Evolutionary conservation across 1,140 invertebrate species (phyloP).

Genomic region (Hetaerina americana): DNA sequence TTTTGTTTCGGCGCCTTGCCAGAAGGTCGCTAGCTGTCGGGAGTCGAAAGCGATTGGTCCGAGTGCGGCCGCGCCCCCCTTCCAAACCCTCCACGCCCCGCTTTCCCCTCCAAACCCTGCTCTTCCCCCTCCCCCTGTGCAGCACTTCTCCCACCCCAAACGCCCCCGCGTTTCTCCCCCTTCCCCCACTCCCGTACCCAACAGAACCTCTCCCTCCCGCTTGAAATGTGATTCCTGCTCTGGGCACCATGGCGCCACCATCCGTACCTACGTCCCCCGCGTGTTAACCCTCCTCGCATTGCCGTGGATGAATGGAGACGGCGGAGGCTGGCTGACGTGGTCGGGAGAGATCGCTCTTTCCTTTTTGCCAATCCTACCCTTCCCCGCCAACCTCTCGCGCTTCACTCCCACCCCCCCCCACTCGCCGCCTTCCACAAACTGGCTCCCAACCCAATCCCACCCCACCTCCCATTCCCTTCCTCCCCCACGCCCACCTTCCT

Average conservation of each 20-base stretch:
- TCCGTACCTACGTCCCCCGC: not conserved
- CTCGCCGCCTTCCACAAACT: too few species aligned
- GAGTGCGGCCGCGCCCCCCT: not conserved
- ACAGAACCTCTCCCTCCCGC: not conserved
- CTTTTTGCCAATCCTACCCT: too few species aligned
- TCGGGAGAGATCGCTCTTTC: too few species aligned
- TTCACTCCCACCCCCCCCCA: too few species aligned
- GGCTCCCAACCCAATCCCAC: too few species aligned
- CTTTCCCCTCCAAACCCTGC: not conserved
- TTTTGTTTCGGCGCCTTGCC: slow-evolving; percentile 9
- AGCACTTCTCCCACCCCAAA: not conserved
- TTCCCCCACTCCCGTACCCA: not conserved
- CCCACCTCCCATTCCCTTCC: too few species aligned
- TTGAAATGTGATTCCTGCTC: not conserved
- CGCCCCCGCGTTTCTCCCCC: too few species aligned
- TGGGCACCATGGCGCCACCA: not conserved
- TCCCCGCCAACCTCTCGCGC: too few species aligned
- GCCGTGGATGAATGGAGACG: too few species aligned
- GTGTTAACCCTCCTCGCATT: too few species aligned
- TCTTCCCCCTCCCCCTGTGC: not conserved
- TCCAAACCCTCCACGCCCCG: not conserved
- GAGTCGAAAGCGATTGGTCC: not conserved
- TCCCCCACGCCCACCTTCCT: too few species aligned
- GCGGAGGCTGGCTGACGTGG: too few species aligned
- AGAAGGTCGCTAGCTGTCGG: slow-evolving; percentile 6